Evolutionary conservation across 2,888 invertebrate species (phyloP), one percentile per base, ranked within the genome.

Genomic region (Orgyia antiqua): DNA sequence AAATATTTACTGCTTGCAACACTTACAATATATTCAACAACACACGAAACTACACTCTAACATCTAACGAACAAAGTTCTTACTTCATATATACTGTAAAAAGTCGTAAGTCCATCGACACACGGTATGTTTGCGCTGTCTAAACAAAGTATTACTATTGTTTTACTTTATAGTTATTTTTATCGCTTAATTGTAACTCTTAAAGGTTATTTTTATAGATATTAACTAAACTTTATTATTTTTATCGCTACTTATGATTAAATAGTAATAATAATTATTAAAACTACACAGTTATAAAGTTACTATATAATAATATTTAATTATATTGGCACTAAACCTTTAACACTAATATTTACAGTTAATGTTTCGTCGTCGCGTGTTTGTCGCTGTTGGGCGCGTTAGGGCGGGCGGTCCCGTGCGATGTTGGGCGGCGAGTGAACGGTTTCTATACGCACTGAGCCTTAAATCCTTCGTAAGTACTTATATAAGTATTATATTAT

Each of bases 361-460:
- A n/a, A n/a, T n/a, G n/a, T n/a, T 24, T 7, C 13, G 6, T 20
- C n/a, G 24, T 33, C 31, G 39, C 45, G 23, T 36, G 36, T 37
- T 39, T 26, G 12, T 12, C 28, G 28, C 24, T 36, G 50, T 42
- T 47, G 55, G 37, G 47, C 42, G 50, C 41, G 38, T 13, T 31
- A 32, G 48, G 53, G 62, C 67, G 71, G 75, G 79, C 71, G 75
- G 71, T 58, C 71, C 71, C 65, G 70, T 48, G 51, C 48, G 51
- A 47, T 55, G 63, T 52, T 55, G 65, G 68, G 67, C 70, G 72
- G 68, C 70, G 68, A 71, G 57, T 71, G 75, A 71, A 51, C 58
- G 55, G 26, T 34, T 9, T 33, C 39, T 38, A 39, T 34, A 33
- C 29, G 33, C 39, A 36, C 39, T 43, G 13, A 34, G 45, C 44